Percentiles rank a stretch among this genome's conserved stretches.
Evolutionary conservation across 2,113 vertebrate species (phyloP).

Genomic region (Orycteropus afer): DNA sequence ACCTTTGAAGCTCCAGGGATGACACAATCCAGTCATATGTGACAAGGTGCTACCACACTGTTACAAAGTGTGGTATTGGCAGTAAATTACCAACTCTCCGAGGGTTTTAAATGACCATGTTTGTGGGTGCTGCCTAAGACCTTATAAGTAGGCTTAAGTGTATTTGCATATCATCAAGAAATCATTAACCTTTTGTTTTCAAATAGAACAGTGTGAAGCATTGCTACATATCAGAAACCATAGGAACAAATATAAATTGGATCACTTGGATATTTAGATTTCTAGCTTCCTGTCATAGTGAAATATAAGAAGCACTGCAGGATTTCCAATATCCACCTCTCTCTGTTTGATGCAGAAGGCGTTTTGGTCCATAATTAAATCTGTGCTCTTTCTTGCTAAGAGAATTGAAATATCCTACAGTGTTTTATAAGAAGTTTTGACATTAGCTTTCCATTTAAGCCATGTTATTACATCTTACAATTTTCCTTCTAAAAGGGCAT

Average conservation of each 20-base stretch:
- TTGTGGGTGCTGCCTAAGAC: not conserved
- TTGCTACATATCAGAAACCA: conserved; percentile 32
- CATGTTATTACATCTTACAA: conserved; percentile 52
- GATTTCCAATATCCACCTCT: conserved; percentile 35
- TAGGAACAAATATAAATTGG: conserved; percentile 61
- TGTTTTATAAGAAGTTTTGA: conserved; percentile 64
- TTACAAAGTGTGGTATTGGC: not conserved
- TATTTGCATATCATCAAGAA: conserved; percentile 66
- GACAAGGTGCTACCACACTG: not conserved
- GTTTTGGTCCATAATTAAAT: conserved; percentile 68
- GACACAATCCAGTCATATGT: not conserved
- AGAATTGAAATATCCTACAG: conserved; percentile 57
- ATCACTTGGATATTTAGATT: conserved; percentile 42
- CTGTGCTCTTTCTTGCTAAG: conserved; percentile 66
- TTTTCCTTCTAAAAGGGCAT: conserved; percentile 59
- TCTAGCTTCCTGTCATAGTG: conserved; percentile 68
- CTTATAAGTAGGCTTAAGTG: conserved; percentile 23
- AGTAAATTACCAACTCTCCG: not conserved
- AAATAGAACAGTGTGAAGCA: conserved; percentile 14
- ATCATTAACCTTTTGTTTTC: conserved; percentile 73
- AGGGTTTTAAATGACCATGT: not conserved
- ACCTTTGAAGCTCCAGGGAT: not conserved
- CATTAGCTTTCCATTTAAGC: conserved; percentile 63
- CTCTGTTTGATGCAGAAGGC: not conserved
- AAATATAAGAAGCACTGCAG: conserved; percentile 70